Base-by-base conservation (phyloP, 2,797 vertebrate genomes). In the Malurus leucopterus region DNA sequence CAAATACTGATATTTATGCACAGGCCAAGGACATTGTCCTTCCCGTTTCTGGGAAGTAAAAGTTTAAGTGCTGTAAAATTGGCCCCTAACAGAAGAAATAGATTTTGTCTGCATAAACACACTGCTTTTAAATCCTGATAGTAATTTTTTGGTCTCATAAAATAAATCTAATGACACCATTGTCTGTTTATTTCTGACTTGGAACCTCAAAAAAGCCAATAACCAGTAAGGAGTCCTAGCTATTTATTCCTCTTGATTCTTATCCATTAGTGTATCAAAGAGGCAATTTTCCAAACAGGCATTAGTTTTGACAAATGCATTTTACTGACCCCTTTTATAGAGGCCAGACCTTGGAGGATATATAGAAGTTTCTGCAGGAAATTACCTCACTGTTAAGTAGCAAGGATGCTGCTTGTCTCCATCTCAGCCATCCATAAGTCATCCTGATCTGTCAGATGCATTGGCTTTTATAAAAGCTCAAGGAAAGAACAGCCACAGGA, bases 271-370 rank as follows among this genome's bases (percentile, higher is more conserved):
- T 27, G 30, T 49, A 81, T 24, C 54, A 34, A 89, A 87, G 54
- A 34, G 20, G 72, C 40, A 23, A 26, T 86, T 92, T 93, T 70
- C 67, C 83, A 72, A 78, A 78, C 8, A 57, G 53, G 34, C 41
- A 41, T 46, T 83, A n/a, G 43, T 78, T 86, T 78, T 84, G 63
- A 91, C 44, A 89, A 89, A 83, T 61, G 61, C 29, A 46, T 81
- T 91, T 87, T 70, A 68, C 17, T 43, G 83, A 91, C 47, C 79
- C 26, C 44, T 81, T 90, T 89, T 81, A 85, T 15, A 78, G 55
- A 81, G 83, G 73, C 10, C 80, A 84, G 51, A 27, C 21, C 7
- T n/a, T 27, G 29, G 29, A 87, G 27, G 26, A 32, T 19, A 55
- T 15, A 20, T 58, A 41, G 61, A 88, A 34, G 30, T 63, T 86